Percentiles rank a stretch among this genome's conserved stretches.
Evolutionary conservation across 2,113 vertebrate genomes (phyloP).

Genomic region (Aspiorhynchus laticeps): DNA sequence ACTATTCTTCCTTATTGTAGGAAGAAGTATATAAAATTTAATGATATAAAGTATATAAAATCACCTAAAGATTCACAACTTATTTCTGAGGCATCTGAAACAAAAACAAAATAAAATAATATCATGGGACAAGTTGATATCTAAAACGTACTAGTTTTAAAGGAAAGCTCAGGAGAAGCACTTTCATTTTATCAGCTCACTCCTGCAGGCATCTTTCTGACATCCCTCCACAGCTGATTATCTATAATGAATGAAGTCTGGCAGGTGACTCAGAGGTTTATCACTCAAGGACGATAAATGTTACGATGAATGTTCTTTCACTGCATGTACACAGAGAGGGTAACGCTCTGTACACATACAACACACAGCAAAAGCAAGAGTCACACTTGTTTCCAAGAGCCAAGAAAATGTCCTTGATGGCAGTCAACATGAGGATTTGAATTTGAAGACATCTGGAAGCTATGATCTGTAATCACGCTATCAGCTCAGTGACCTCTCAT

Average conservation of each 20-base stretch:
- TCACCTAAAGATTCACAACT: no score
- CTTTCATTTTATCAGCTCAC: neutral
- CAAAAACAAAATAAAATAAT: neutral
- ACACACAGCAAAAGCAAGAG: neutral
- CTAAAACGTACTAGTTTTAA: neutral
- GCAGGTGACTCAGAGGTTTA: neutral
- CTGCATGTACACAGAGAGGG: neutral
- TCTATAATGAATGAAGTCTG: neutral
- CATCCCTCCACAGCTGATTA: neutral
- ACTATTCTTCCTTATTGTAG: no score
- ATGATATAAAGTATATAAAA: no score
- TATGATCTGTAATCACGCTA: neutral
- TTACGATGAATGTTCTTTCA: neutral
- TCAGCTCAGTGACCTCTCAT: neutral
- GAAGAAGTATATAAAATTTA: no score
- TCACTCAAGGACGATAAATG: neutral
- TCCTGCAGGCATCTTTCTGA: neutral
- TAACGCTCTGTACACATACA: neutral
- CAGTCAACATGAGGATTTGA: neutral
- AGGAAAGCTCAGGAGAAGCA: neutral
- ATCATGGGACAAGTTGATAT: neutral
- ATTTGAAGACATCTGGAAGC: constrained; percentile 8
- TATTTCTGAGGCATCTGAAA: neutral
- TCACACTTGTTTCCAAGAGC: constrained; percentile 1
- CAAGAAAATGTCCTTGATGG: neutral